phyloP scores from a whole-genome alignment of 1,140 invertebrate species.

The Andrena cerasifolii region DNA sequence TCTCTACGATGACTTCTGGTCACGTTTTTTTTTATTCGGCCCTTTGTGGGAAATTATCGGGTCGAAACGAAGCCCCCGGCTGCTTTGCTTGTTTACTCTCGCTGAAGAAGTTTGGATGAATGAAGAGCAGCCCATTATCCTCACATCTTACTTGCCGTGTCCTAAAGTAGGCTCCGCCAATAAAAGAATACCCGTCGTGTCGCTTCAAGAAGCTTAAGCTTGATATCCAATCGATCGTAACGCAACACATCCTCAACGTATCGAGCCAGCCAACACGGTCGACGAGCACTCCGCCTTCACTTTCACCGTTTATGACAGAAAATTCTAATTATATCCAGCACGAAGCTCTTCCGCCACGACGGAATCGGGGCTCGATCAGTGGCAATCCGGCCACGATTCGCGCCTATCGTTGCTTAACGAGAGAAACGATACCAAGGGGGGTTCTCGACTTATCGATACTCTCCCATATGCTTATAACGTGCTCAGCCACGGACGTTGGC shows the following conservation, averaged over 20 bases:
- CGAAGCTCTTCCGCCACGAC: no score
- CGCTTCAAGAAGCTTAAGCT: no score
- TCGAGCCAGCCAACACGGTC: no score
- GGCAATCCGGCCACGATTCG: neutral
- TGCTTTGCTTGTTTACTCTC: neutral
- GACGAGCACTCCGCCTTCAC: no score
- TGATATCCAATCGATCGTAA: no score
- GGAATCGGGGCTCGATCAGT: neutral
- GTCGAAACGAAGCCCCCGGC: neutral
- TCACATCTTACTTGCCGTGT: no score
- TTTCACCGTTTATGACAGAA: neutral
- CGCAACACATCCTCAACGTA: no score
- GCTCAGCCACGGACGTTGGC: neutral
- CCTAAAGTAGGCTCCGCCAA: no score
- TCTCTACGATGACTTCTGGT: slow-evolving; percentile 25
- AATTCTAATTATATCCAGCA: neutral
- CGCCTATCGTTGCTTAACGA: slow-evolving; percentile 20
- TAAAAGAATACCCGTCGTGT: no score
- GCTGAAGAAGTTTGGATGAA: no score
- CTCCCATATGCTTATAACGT: slow-evolving; percentile 42
- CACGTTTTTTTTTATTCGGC: slow-evolving; percentile 39
- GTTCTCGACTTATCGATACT: slow-evolving; percentile 48
- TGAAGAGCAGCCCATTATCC: no score
- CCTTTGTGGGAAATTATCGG: slow-evolving; percentile 32
- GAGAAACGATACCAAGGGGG: slow-evolving; percentile 3